Base-by-base conservation (phyloP, 35 echinoderm and acorn worm genomes). In the Lytechinus variegatus region DNA sequence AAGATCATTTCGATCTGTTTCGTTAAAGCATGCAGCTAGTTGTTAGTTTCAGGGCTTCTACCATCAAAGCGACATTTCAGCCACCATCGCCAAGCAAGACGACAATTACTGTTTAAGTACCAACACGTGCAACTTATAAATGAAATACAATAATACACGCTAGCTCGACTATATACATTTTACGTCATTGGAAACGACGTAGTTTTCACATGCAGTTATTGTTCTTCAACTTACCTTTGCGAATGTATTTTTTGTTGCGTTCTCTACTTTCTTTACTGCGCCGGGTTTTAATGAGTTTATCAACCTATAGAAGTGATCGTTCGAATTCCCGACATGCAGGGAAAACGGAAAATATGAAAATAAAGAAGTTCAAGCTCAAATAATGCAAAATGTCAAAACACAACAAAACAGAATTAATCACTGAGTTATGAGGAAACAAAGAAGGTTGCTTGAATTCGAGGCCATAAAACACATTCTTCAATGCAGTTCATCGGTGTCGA, bases 241-340 rank as follows among this genome's bases (percentile, higher is more conserved):
- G 53, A 93, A 93, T 54, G 92, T 33, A 57, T 93, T 93, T 93
- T 93, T 93, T 93, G 92, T 55, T 11, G 92, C 92, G 53, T 93
- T 93, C 54, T 93, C 92, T 11, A 93, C 55, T 93, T 93, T 93
- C 14, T 33, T 93, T 57, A 93, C 92, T 93, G 92, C 66, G 54
- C 95, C 95, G 27, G 95, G 95, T 33, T 52, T 27, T 89, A 95
- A 55, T 16, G 8, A 14, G 86, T 95, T 95, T 86, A 88, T 57
- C 55, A 95, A 87, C 95, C 95, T 95, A 28, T 55, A 28, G 87
- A 79, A 24, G 66, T 79, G 66, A 79, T 79, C 19, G 66, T 79
- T 79, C 66, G 66, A 79, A 79, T 79, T 79, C 66, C 66, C 16
- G 66, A 79, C 66, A 79, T 79, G 66, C 66, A 79, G 66, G 66